Evolutionary conservation across 2,888 invertebrate genomes (phyloP).

Genomic region (Hyles lineata): DNA sequence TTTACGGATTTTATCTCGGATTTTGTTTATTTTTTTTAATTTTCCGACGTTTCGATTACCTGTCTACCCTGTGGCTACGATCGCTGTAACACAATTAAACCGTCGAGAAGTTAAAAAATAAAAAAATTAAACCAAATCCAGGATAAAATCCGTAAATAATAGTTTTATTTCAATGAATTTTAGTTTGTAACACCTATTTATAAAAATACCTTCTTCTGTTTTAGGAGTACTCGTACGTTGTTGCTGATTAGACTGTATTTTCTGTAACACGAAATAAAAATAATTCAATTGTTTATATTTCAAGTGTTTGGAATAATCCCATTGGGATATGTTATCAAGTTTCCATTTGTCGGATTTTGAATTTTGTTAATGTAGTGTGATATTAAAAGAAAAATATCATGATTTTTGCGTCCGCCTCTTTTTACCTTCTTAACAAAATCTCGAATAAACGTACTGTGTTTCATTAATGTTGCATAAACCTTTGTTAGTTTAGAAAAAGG

Average conservation of each 20-base stretch:
- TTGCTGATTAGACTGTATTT: not conserved
- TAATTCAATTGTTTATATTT: not conserved
- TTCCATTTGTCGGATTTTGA: too few relatives aligned
- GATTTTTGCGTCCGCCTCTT: not conserved
- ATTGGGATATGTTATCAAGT: not conserved
- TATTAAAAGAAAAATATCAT: too few relatives aligned
- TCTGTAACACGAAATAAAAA: not conserved
- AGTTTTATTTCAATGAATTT: too few relatives aligned
- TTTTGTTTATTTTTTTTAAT: too few relatives aligned
- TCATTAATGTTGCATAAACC: not conserved
- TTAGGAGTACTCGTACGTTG: not conserved
- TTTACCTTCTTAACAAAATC: constrained; percentile 4
- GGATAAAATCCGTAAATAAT: too few relatives aligned
- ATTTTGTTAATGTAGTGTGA: too few relatives aligned
- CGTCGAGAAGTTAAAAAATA: too few relatives aligned
- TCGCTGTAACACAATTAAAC: too few relatives aligned
- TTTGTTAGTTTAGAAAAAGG: constrained; percentile 3
- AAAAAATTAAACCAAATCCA: too few relatives aligned
- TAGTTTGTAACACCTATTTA: not conserved
- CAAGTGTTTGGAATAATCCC: not conserved
- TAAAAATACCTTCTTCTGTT: not conserved
- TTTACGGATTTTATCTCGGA: too few relatives aligned
- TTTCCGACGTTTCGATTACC: too few relatives aligned
- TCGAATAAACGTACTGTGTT: not conserved
- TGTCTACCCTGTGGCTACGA: too few relatives aligned